Evolutionary conservation across 1,140 invertebrate species (phyloP).

Genomic region (Drosophila subpulchrella): DNA sequence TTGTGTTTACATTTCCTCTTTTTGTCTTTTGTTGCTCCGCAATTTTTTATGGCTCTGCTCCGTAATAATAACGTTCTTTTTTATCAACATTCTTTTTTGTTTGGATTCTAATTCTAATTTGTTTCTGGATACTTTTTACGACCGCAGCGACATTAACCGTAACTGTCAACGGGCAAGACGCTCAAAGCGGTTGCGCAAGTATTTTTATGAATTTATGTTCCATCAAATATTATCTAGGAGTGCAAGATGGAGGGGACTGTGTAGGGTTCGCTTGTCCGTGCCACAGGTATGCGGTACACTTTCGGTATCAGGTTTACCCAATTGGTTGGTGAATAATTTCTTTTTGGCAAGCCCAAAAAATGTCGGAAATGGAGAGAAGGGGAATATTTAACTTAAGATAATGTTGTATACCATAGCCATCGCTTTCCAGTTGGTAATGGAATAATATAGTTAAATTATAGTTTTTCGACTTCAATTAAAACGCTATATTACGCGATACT

Average conservation of each 20-base stretch:
- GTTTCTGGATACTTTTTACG: conserved; percentile 57
- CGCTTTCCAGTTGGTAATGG: too few species aligned
- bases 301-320: conserved; percentile 12
- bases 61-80: conserved; percentile 47
- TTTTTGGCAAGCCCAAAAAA: conserved; percentile 37
- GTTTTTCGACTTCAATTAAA: neutral
- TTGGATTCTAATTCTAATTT: conserved; percentile 48
- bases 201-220: conserved; percentile 56
- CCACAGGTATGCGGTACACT: neutral
- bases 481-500: neutral
- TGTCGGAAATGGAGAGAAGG: neutral
- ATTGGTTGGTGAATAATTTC: conserved; percentile 19
- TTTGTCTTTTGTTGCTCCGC: conserved; percentile 28
- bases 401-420: neutral
- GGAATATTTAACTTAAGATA: conserved; percentile 5
- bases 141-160: conserved; percentile 72
- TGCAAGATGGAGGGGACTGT: conserved; percentile 11
- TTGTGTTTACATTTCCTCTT: conserved; percentile 66
- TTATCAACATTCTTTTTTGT: conserved; percentile 48
- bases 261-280: neutral
- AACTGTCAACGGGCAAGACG: conserved; percentile 62
- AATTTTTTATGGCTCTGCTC: conserved; percentile 47
- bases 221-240: conserved; percentile 74
- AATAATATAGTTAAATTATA: too few species aligned
- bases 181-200: conserved; percentile 20